Evolutionary conservation across 2,797 vertebrate genomes (phyloP).

Genomic region (Alauda arvensis): DNA sequence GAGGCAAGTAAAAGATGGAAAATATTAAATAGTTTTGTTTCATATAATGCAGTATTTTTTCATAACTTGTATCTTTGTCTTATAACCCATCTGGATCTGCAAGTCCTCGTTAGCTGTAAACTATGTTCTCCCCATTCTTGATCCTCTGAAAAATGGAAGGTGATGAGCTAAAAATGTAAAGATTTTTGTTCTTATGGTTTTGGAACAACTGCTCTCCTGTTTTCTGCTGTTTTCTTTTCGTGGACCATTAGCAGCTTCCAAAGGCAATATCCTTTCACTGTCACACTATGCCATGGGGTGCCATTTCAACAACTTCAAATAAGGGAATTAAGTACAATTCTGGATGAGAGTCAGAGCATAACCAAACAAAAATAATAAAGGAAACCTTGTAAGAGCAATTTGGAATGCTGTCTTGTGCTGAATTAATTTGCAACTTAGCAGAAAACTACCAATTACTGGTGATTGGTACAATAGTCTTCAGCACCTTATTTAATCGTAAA

Average conservation of each 20-base stretch:
- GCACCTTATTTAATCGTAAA: constrained; percentile 76
- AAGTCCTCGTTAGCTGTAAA: background rate
- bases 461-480: constrained; percentile 64
- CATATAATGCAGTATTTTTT: background rate
- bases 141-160: constrained; percentile 2
- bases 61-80: background rate
- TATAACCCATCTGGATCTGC: background rate
- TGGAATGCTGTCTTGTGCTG: constrained; percentile 73
- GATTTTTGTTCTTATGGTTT: constrained; percentile 67
- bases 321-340: constrained; percentile 79
- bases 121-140: background rate
- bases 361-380: constrained; percentile 83
- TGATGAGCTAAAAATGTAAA: constrained; percentile 39
- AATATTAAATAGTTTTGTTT: background rate
- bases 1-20: constrained; percentile 3
- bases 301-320: constrained; percentile 78
- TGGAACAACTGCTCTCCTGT: constrained; percentile 64
- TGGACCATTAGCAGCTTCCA: constrained; percentile 79
- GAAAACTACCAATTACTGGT: constrained; percentile 73
- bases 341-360: constrained; percentile 80
- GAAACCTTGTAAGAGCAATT: constrained; percentile 77
- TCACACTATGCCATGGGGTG: constrained; percentile 76
- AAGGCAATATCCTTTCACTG: constrained; percentile 79
- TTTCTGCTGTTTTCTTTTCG: constrained; percentile 74
- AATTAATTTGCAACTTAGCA: constrained; percentile 76